Evolutionary conservation across 2,888 invertebrate species (phyloP).

Genomic region (Cerastoderma edule): DNA sequence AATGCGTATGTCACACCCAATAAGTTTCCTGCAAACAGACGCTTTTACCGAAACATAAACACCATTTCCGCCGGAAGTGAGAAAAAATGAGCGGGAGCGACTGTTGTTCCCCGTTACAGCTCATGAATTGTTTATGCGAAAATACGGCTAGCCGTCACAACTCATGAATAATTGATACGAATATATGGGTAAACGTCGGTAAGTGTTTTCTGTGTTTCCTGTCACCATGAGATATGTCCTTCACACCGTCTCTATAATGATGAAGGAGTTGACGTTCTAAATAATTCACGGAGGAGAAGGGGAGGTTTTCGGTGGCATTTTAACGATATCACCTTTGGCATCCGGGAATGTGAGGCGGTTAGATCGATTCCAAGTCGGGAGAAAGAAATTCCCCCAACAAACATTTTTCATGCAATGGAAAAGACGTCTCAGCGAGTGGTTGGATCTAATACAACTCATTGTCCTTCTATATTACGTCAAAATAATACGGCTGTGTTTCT

Average conservation of each 20-base stretch:
- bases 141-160: constrained; percentile 9
- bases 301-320: no score
- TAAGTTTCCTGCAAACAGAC: constrained; percentile 1
- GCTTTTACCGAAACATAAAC: not conserved
- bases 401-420: no score
- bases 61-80: not conserved
- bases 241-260: constrained; percentile 4
- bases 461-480: no score
- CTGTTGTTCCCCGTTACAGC: not conserved
- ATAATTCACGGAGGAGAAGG: no score
- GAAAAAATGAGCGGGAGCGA: constrained; percentile 2
- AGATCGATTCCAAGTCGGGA: no score
- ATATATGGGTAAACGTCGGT: constrained; percentile 10
- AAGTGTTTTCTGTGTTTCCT: not conserved
- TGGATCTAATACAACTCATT: no score
- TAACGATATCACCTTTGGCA: no score
- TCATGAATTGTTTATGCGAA: constrained; percentile 15
- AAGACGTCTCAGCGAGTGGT: no score
- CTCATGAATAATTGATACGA: constrained; percentile 12
- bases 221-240: not conserved
- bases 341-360: no score
- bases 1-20: no score
- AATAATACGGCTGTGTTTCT: no score
- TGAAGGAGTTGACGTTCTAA: not conserved
- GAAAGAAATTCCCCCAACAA: no score